phyloP scores from a whole-genome alignment of 2,888 invertebrate species.

The Spatulosminthurus flaviceps region DNA sequence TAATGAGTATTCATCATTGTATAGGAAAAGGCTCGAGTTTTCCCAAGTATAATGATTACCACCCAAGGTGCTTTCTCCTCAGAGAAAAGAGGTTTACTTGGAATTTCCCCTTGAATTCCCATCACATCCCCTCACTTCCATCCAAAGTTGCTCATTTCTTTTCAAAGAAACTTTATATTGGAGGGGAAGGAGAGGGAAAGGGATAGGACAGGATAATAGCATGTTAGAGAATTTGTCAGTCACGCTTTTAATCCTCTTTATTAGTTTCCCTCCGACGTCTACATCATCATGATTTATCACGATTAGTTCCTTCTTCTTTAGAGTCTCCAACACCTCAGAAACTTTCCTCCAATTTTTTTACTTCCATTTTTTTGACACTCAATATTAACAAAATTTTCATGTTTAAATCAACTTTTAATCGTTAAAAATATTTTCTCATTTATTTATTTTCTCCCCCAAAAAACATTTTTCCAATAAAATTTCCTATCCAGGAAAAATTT shows the following conservation, averaged over 20 bases:
- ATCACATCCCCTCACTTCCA: not conserved
- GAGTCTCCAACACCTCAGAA: not conserved
- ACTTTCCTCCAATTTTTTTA: too few relatives aligned
- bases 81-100: not conserved
- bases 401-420: too few relatives aligned
- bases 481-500: too few relatives aligned
- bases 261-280: not conserved
- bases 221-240: slow-evolving; percentile 22
- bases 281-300: not conserved
- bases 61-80: not conserved
- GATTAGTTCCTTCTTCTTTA: not conserved
- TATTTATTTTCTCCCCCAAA: too few relatives aligned
- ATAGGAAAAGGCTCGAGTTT: too few relatives aligned
- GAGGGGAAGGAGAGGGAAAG: too few relatives aligned
- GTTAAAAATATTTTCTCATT: too few relatives aligned
- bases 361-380: too few relatives aligned
- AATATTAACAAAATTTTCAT: too few relatives aligned
- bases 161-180: too few relatives aligned
- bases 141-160: too few relatives aligned
- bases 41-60: not conserved
- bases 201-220: not conserved
- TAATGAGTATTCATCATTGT: not conserved
- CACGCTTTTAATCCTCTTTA: not conserved
- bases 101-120: not conserved
- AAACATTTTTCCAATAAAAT: too few relatives aligned